A percentile compares a stretch with the other conserved stretches of the same genome.
These are phyloP conservation scores for Delia radicum DNA, from an alignment of 1,140 invertebrate genomes.

Conservation along the genomic window DNA sequence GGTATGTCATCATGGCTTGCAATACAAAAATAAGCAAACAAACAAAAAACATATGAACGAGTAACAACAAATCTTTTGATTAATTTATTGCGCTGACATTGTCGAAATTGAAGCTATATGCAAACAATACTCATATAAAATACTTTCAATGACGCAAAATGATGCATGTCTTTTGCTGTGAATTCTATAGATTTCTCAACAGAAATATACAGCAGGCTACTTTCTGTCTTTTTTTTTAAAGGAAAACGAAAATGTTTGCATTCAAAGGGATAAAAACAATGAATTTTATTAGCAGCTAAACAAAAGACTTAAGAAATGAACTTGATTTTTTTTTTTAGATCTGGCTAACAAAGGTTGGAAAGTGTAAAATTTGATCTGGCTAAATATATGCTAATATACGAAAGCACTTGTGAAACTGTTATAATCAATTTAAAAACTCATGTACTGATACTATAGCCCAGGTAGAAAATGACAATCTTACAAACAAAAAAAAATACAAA, in stretches of 20 bases:
- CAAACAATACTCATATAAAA: conserved; percentile 17
- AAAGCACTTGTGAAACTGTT: no score
- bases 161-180: conserved; percentile 11
- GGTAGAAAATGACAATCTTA: no score
- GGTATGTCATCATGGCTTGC: not conserved
- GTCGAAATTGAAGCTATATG: conserved; percentile 16
- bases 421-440: no score
- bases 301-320: no score
- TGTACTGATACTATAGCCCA: no score
- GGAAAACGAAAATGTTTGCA: no score
- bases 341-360: no score
- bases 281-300: no score
- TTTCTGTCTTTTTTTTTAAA: not conserved
- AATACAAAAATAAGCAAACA: not conserved
- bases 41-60: not conserved
- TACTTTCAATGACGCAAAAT: conserved; percentile 23
- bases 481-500: no score
- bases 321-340: no score
- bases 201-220: not conserved
- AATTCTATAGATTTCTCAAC: not conserved
- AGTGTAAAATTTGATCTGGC: not conserved
- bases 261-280: no score
- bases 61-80: conserved; percentile 9
- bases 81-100: conserved; percentile 24
- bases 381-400: not conserved